Conservation (phyloP, 2,888 invertebrate genomes). For the Folsomia manolachei region DNA sequence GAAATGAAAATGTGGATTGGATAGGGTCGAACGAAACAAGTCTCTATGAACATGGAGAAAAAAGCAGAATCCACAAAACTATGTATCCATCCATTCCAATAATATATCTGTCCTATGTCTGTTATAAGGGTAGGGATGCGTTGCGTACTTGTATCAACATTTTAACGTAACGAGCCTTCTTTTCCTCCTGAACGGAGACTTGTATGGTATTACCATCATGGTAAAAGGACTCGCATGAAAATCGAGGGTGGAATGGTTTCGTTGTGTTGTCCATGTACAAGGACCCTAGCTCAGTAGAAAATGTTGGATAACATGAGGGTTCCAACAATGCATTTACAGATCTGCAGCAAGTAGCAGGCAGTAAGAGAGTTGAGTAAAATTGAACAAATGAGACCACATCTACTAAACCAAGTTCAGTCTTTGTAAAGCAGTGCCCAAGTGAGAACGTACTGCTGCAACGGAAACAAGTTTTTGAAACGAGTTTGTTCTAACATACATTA, state of each 20-base stretch:
- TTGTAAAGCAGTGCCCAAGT: not conserved
- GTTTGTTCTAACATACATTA: too few species aligned
- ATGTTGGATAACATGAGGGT: not conserved
- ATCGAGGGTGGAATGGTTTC: too few species aligned
- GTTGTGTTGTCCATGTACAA: too few species aligned
- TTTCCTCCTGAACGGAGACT: not conserved
- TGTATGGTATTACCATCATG: not conserved
- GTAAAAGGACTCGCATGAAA: too few species aligned
- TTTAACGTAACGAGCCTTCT: not conserved
- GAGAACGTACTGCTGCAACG: not conserved
- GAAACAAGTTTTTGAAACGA: not conserved
- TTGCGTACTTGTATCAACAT: not conserved
- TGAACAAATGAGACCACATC: slow-evolving; percentile 2
- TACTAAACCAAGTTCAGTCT: not conserved
- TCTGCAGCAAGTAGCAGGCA: not conserved
- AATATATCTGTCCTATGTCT: too few species aligned
- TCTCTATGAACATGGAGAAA: too few species aligned
- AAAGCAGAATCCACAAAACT: not conserved
- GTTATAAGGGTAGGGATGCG: too few species aligned
- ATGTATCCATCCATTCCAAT: not conserved
- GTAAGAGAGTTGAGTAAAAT: not conserved
- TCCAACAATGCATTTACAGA: too few species aligned
- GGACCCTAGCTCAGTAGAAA: not conserved
- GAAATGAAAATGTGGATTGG: not conserved
- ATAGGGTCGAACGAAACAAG: too few species aligned